A percentile compares a stretch with the other conserved stretches of the same genome.
Conservation (phyloP, 2,888 invertebrate genomes). For the Drosophila rellima region DNA sequence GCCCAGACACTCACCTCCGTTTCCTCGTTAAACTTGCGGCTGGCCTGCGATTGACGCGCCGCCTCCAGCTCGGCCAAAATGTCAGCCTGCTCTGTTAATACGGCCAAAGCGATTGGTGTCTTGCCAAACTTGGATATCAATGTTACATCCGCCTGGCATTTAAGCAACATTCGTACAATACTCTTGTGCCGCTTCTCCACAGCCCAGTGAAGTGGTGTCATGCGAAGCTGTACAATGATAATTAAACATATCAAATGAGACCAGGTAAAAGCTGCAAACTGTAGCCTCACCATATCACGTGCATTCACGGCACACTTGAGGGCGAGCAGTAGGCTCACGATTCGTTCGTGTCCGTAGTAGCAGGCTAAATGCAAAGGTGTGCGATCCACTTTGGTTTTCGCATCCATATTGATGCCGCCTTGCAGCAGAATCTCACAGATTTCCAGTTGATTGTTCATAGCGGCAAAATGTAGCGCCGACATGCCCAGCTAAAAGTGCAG, state of each 20-base stretch:
- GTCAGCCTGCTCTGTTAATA: slow-evolving; percentile 89
- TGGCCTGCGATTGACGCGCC: slow-evolving; percentile 82
- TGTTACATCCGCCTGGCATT: slow-evolving; percentile 90
- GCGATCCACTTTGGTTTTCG: slow-evolving; percentile 95
- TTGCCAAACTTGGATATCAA: slow-evolving; percentile 91
- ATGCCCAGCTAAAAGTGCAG: slow-evolving; percentile 91
- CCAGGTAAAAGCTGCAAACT: too few species aligned
- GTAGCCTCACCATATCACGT: slow-evolving; percentile 90
- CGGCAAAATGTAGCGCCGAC: slow-evolving; percentile 95
- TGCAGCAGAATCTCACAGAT: slow-evolving; percentile 93
- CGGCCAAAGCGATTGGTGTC: slow-evolving; percentile 89
- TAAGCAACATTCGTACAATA: slow-evolving; percentile 90
- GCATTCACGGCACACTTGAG: slow-evolving; percentile 91
- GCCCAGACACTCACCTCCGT: slow-evolving; percentile 73
- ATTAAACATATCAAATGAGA: background rate
- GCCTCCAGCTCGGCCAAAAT: slow-evolving; percentile 88
- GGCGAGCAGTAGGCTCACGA: slow-evolving; percentile 90
- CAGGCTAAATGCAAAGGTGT: slow-evolving; percentile 96
- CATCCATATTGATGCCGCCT: slow-evolving; percentile 95
- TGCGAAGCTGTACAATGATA: slow-evolving; percentile 88
- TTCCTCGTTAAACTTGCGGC: slow-evolving; percentile 80
- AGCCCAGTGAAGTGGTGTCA: slow-evolving; percentile 98
- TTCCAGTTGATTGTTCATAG: slow-evolving; percentile 91
- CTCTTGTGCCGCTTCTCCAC: slow-evolving; percentile 92
- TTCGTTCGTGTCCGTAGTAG: slow-evolving; percentile 92